Evolutionary conservation across 2,888 invertebrate species (phyloP).

Genomic region (Gortyna flavago): DNA sequence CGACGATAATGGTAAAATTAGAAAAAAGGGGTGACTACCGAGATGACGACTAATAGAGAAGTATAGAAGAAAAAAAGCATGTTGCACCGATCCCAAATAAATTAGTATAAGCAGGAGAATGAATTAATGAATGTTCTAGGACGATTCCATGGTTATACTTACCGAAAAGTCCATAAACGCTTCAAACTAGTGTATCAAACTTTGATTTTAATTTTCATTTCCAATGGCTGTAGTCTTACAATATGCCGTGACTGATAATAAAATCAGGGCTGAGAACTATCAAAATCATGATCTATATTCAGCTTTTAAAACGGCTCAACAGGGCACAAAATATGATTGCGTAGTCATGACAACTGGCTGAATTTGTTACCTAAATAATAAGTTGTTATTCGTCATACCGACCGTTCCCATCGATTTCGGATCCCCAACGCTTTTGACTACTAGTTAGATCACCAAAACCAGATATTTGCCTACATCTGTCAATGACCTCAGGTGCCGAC

Average conservation of each 20-base stretch:
- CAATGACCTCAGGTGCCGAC: conserved; percentile 53
- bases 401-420: background rate
- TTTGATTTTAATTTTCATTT: background rate
- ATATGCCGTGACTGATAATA: background rate
- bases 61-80: too few species aligned
- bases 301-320: background rate
- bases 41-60: too few species aligned
- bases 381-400: background rate
- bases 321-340: background rate
- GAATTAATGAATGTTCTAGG: background rate
- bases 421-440: background rate
- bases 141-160: background rate
- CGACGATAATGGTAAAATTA: background rate
- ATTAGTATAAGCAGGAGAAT: too few species aligned
- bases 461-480: conserved; percentile 20
- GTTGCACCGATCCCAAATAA: too few species aligned
- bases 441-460: background rate
- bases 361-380: background rate
- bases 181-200: background rate
- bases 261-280: background rate
- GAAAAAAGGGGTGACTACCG: too few species aligned
- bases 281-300: background rate
- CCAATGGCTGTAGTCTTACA: background rate
- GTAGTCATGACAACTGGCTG: too few species aligned
- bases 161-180: background rate